Evolutionary conservation across 2,113 vertebrate species (phyloP).

Genomic region (Picathartes gymnocephalus): DNA sequence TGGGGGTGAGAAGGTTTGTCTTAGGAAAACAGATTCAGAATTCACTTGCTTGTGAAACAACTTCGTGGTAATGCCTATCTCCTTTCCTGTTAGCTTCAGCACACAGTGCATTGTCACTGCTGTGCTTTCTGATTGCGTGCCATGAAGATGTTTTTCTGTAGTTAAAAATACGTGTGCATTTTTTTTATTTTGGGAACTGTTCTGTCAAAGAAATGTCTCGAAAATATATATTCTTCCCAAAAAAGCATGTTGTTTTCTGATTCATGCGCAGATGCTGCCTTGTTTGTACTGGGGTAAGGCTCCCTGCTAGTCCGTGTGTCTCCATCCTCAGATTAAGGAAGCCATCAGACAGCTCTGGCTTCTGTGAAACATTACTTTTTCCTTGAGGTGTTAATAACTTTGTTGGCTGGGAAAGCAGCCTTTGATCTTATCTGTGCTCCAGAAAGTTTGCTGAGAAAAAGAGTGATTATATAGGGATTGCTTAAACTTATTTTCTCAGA

Average conservation of each 20-base stretch:
- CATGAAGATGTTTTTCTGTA: neutral
- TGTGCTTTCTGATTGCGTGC: neutral
- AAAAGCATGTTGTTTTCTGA: neutral
- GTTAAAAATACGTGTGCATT: neutral
- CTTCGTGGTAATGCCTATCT: neutral
- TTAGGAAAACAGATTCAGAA: neutral
- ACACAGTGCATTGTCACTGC: neutral
- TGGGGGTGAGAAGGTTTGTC: neutral
- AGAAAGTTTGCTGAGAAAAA: neutral
- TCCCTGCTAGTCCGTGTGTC: neutral
- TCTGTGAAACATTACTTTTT: neutral
- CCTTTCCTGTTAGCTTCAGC: neutral
- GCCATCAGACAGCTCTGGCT: neutral
- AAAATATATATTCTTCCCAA: neutral
- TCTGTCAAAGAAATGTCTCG: neutral
- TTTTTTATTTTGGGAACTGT: neutral
- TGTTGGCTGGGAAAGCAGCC: neutral
- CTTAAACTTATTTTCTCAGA: slow-evolving; percentile 22
- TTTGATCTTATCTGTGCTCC: slow-evolving; percentile 33
- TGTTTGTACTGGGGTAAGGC: neutral
- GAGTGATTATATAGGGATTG: neutral
- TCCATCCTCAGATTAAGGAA: neutral
- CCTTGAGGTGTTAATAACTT: slow-evolving; percentile 16
- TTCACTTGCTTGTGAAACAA: neutral
- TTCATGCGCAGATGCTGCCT: neutral